These are phyloP conservation scores for Salvator merianae DNA, from an alignment of 2,113 vertebrate genomes.

Conservation along the genomic window DNA sequence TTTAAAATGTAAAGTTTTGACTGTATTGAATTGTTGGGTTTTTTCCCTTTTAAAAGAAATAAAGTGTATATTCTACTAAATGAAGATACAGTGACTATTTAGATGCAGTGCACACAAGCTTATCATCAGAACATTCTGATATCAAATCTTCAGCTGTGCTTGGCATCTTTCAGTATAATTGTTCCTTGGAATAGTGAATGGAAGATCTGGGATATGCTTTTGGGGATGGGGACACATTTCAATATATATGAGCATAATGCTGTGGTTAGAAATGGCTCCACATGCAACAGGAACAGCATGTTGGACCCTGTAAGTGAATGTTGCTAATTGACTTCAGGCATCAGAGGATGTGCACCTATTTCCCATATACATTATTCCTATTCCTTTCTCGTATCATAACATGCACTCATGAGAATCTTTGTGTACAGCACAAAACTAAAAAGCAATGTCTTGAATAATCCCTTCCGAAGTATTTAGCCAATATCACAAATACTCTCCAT, in stretches of 20 bases:
- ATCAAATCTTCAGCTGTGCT: not conserved
- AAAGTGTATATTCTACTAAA: conserved; percentile 70
- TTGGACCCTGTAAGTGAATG: too few relatives aligned
- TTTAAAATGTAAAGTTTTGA: conserved; percentile 72
- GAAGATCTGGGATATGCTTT: too few relatives aligned
- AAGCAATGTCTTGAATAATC: not conserved
- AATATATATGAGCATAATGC: too few relatives aligned
- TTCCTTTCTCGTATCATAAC: not conserved
- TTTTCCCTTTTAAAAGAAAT: conserved; percentile 67
- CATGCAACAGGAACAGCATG: too few relatives aligned
- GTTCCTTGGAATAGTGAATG: not conserved
- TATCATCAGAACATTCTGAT: not conserved
- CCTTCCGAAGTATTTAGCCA: not conserved
- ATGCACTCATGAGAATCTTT: not conserved
- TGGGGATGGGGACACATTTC: too few relatives aligned
- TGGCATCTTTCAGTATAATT: not conserved
- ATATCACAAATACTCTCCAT: not conserved
- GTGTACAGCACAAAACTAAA: not conserved
- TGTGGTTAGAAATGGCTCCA: too few relatives aligned
- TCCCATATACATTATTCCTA: not conserved
- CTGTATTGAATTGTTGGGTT: conserved; percentile 71
- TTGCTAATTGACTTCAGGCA: not conserved
- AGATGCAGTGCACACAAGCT: not conserved
- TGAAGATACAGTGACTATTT: conserved; percentile 48
- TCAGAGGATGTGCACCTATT: not conserved